Evolutionary conservation across 2,888 invertebrate species (phyloP), one percentile per base, ranked within the genome.

Genomic region (Drosophila anceps): DNA sequence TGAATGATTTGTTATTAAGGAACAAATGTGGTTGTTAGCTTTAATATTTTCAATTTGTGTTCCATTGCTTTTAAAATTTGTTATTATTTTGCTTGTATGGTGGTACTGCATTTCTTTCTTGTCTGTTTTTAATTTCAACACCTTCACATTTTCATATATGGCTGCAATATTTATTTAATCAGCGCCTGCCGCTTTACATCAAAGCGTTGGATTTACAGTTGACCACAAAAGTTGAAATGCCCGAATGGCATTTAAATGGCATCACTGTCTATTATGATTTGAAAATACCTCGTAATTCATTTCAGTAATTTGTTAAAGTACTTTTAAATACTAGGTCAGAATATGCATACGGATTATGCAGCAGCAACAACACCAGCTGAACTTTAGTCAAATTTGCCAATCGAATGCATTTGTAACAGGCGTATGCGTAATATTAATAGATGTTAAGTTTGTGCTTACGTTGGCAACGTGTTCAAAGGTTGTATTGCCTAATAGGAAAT

Each of bases 21-120:
- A 43, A 15, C 8, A 44, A 20, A 35, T 39, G 20, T 24, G 46
- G 41, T 44, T 29, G 66, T 69, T 75, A 75, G 57, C 73, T 72
- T 84, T 89, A 84, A 84, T 89, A 89, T 81, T 79, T 88, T 81
- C 73, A 84, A 84, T 87, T 82, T 81, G 73, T 73, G 75, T 83
- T 81, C 69, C 83, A 90, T 85, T 90, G 85, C 77, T 80, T 89
- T 85, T 76, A 84, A 90, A 90, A 85, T 84, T 80, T 86, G 79
- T 76, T 86, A 76, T 88, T 84, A 76, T 81, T 82, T 76, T 67
- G 63, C 57, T 54, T 57, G 51, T 61, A 58, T 67, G 61, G 62
- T 51, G 57, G 51, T 31, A n/a, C 53, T 46, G 33, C n/a, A n/a
- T n/a, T 64, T 67, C 74, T 76, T 69, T 55, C 37, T 33, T 51